These are phyloP conservation scores for Hipposideros larvatus DNA, from an alignment of 2,797 vertebrate genomes.

Conservation along the genomic window DNA sequence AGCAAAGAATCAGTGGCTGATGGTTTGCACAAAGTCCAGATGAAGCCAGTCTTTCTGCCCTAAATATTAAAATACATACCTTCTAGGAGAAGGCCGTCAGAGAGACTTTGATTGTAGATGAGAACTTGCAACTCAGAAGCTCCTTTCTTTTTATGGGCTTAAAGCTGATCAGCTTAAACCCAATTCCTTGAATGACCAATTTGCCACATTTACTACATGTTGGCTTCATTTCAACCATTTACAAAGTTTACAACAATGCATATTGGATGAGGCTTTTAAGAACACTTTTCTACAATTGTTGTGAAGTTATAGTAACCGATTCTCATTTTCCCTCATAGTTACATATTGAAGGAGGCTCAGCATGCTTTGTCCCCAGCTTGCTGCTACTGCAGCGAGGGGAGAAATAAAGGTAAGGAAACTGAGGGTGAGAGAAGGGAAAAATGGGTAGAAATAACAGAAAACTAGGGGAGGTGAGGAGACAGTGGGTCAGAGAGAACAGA, in stretches of 20 bases:
- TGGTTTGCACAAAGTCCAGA: background rate
- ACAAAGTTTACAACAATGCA: background rate
- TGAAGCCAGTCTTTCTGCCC: background rate
- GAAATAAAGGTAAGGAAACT: background rate
- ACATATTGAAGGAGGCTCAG: background rate
- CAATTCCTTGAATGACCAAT: background rate
- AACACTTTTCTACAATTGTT: background rate
- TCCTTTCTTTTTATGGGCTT: background rate
- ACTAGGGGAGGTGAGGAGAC: background rate
- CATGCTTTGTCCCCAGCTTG: background rate
- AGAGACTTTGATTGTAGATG: background rate
- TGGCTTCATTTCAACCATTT: background rate
- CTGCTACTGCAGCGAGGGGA: background rate
- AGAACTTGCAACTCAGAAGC: background rate
- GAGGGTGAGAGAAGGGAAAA: background rate
- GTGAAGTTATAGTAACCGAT: background rate
- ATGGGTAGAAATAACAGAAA: background rate
- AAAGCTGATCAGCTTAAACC: background rate
- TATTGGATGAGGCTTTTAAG: background rate
- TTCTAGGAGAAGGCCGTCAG: background rate
- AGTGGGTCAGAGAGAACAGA: background rate
- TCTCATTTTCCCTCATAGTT: background rate
- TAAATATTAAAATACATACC: background rate
- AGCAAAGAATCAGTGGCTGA: background rate
- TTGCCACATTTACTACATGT: background rate